Evolutionary conservation across 53 echinoderm and acorn worm species (phyloP).

Genomic region (Luidia sarsii): DNA sequence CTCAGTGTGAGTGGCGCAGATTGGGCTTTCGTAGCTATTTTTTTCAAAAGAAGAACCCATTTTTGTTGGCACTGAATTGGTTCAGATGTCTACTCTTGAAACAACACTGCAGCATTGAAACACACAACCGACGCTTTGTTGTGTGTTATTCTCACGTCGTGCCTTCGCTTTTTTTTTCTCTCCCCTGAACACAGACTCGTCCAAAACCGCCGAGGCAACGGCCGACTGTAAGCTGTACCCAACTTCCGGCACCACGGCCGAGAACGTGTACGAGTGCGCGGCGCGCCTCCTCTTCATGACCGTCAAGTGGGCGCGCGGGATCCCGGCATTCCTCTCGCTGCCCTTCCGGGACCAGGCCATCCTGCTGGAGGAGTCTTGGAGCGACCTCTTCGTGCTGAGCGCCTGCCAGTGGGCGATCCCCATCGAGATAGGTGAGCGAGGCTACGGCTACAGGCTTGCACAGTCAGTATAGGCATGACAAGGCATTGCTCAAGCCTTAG

Average conservation of each 20-base stretch:
- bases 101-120: too few relatives aligned
- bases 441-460: not conserved
- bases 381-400: slow-evolving; percentile 85
- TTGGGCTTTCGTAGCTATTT: too few relatives aligned
- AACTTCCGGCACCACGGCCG: slow-evolving; percentile 31
- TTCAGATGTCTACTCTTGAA: too few relatives aligned
- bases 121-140: not conserved
- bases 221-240: slow-evolving; percentile 29
- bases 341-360: slow-evolving; percentile 96
- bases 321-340: slow-evolving; percentile 92
- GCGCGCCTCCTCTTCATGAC: slow-evolving; percentile 99
- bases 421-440: slow-evolving; percentile 64
- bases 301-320: slow-evolving; percentile 89
- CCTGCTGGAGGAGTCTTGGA: slow-evolving; percentile 93
- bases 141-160: too few relatives aligned
- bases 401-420: slow-evolving; percentile 91
- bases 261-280: slow-evolving; percentile 86
- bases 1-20: too few relatives aligned
- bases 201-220: not conserved
- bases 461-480: too few relatives aligned
- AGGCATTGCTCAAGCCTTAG: too few relatives aligned
- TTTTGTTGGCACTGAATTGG: too few relatives aligned
- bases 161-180: too few relatives aligned
- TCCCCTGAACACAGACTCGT: too few relatives aligned
- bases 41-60: too few relatives aligned